Percentiles rank a stretch among this genome's conserved stretches.
phyloP scores from a whole-genome alignment of 1,140 invertebrate genomes.

The Delia radicum region DNA sequence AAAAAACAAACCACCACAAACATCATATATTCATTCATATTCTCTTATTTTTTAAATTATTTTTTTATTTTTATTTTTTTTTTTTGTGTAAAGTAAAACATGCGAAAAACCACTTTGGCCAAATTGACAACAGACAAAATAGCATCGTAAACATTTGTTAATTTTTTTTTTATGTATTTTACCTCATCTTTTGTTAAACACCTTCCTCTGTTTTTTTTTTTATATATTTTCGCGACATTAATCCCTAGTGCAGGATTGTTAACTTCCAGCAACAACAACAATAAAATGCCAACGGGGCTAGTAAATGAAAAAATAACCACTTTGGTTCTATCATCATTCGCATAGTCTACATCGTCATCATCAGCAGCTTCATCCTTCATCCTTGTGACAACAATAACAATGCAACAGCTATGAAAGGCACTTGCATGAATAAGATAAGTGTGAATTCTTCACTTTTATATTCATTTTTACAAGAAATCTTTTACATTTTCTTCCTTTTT shows the following conservation, averaged over 20 bases:
- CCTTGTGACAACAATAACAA: slow-evolving; percentile 1
- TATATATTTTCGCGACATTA: neutral
- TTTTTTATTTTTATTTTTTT: neutral
- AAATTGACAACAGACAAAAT: slow-evolving; percentile 48
- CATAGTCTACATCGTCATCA: neutral
- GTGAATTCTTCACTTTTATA: slow-evolving; percentile 53
- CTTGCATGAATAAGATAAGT: slow-evolving; percentile 35
- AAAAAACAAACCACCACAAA: too few relatives aligned
- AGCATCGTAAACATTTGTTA: neutral
- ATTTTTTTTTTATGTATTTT: neutral
- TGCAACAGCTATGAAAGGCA: neutral
- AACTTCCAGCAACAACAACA: neutral
- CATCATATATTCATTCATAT: neutral
- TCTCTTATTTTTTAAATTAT: neutral
- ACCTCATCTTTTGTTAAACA: neutral
- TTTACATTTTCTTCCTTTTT: too few relatives aligned
- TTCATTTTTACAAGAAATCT: neutral
- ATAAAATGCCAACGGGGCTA: slow-evolving; percentile 1
- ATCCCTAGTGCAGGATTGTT: neutral
- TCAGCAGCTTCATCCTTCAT: neutral
- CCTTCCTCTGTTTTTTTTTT: neutral
- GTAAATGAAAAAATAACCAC: slow-evolving; percentile 16
- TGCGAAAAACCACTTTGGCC: slow-evolving; percentile 56
- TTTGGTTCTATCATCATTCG: neutral
- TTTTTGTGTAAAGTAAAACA: slow-evolving; percentile 52